phyloP scores from a whole-genome alignment of 2,113 vertebrate species.

The Anoplopoma fimbria region DNA sequence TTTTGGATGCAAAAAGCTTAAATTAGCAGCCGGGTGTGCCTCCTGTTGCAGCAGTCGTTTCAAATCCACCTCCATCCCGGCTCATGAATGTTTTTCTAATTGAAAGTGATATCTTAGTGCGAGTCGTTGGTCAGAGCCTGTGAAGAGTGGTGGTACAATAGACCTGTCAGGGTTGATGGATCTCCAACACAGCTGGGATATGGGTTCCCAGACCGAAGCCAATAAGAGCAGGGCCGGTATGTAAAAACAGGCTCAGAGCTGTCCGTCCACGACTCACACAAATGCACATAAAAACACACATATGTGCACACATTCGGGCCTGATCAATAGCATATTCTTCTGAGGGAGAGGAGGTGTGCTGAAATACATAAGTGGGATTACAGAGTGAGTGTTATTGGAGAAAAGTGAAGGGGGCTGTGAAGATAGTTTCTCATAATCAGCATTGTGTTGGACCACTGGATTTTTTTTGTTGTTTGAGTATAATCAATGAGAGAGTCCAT shows the following conservation, averaged over 20 bases:
- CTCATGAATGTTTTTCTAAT: slow-evolving; percentile 80
- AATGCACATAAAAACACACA: slow-evolving; percentile 26
- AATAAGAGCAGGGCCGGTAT: slow-evolving; percentile 74
- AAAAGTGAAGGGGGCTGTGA: slow-evolving; percentile 56
- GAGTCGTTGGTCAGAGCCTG: slow-evolving; percentile 75
- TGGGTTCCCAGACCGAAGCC: slow-evolving; percentile 75
- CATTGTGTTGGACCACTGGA: slow-evolving; percentile 47
- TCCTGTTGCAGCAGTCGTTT: slow-evolving; percentile 37
- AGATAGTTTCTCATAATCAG: slow-evolving; percentile 60
- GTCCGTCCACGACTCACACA: slow-evolving; percentile 54
- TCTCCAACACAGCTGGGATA: slow-evolving; percentile 80
- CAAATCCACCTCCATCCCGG: slow-evolving; percentile 55
- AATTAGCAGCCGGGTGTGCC: slow-evolving; percentile 8
- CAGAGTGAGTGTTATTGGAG: slow-evolving; percentile 65
- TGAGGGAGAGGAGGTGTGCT: slow-evolving; percentile 64
- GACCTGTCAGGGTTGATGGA: slow-evolving; percentile 85
- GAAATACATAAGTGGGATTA: slow-evolving; percentile 75
- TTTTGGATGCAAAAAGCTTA: not conserved
- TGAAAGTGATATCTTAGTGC: slow-evolving; percentile 80
- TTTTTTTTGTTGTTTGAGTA: slow-evolving; percentile 58
- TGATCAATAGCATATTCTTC: slow-evolving; percentile 81
- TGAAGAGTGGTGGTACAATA: slow-evolving; percentile 81
- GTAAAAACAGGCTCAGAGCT: slow-evolving; percentile 75
- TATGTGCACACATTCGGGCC: slow-evolving; percentile 22
- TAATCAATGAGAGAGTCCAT: slow-evolving; percentile 80